Evolutionary conservation across 1,140 invertebrate species (phyloP).

Genomic region (Brachionus plicatilis): DNA sequence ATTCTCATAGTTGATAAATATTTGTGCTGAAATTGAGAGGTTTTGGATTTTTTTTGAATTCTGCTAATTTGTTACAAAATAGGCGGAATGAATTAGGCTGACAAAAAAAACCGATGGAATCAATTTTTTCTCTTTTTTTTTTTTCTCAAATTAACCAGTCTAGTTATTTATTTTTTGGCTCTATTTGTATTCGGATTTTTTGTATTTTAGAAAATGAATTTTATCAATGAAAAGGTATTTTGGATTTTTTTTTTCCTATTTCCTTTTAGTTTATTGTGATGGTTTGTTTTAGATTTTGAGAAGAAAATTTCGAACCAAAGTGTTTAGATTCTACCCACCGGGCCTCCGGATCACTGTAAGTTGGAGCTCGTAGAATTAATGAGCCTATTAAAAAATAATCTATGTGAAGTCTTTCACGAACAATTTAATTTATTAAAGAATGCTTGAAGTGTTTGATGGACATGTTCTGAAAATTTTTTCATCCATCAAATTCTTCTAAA

Average conservation of each 20-base stretch:
- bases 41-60: neutral
- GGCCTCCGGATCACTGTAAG: neutral
- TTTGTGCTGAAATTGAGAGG: neutral
- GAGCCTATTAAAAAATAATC: neutral
- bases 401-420: neutral
- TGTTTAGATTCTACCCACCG: slow-evolving; percentile 2
- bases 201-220: neutral
- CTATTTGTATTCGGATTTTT: neutral
- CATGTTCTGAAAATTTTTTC: neutral
- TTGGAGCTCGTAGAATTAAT: too few relatives aligned
- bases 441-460: neutral
- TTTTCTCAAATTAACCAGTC: neutral
- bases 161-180: neutral
- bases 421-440: neutral
- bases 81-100: neutral
- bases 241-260: neutral
- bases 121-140: neutral
- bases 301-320: slow-evolving; percentile 14
- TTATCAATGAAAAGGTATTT: slow-evolving; percentile 13
- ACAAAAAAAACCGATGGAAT: neutral
- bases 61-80: neutral
- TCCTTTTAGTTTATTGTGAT: neutral
- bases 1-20: slow-evolving; percentile 1
- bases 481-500: neutral
- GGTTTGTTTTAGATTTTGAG: neutral